phyloP scores from a whole-genome alignment of 1,140 invertebrate genomes.

The Plodia interpunctella region DNA sequence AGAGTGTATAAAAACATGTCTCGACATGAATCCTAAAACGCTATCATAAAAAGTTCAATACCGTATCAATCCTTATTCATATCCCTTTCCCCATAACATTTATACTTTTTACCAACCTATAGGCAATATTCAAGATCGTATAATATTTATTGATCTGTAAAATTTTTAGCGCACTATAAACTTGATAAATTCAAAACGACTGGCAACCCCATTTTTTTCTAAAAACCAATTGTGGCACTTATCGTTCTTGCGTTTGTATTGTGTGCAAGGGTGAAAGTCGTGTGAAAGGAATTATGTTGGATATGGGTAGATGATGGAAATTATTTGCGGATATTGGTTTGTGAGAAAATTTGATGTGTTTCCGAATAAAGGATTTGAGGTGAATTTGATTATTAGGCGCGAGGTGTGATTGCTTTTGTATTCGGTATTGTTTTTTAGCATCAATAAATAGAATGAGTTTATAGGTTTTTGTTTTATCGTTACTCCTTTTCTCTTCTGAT shows the following conservation, averaged over 20 bases:
- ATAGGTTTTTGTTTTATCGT: background rate
- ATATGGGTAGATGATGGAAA: background rate
- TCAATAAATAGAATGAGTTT: background rate
- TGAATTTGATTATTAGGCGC: background rate
- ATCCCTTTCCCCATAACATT: slow-evolving; percentile 1
- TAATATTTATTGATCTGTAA: slow-evolving; percentile 9
- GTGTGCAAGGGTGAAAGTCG: background rate
- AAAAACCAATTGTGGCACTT: background rate
- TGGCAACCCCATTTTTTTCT: background rate
- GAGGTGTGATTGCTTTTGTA: background rate
- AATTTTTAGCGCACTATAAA: slow-evolving; percentile 10
- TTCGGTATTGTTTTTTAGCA: background rate
- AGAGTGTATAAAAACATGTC: no score
- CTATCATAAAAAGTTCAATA: background rate
- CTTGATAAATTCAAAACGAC: slow-evolving; percentile 1
- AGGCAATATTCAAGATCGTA: background rate
- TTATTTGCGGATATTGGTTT: slow-evolving; percentile 10
- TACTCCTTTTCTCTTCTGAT: no score
- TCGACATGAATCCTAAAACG: background rate
- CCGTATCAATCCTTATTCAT: background rate
- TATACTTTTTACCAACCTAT: background rate
- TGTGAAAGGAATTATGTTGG: background rate
- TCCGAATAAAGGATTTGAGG: slow-evolving; percentile 1
- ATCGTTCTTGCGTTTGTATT: background rate
- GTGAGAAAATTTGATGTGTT: slow-evolving; percentile 1